A percentile compares a stretch with the other conserved stretches of the same genome.
Evolutionary conservation across 1,140 invertebrate genomes (phyloP).

Genomic region (Brachionus asplanchnoidis): DNA sequence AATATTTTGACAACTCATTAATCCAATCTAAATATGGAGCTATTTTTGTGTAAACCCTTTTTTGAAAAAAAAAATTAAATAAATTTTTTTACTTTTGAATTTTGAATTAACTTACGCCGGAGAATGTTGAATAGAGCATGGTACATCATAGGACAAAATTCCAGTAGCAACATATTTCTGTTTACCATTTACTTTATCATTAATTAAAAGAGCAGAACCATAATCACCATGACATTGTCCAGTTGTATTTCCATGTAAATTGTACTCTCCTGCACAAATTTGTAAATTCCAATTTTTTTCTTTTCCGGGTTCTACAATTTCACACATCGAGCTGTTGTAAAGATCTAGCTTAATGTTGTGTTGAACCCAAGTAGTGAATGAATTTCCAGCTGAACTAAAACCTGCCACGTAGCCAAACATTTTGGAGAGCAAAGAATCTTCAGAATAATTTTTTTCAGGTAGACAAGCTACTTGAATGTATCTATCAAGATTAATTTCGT

Average conservation of each 20-base stretch:
- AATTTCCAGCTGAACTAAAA: neutral
- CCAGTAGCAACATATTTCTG: slow-evolving; percentile 20
- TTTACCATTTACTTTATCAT: neutral
- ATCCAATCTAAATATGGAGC: neutral
- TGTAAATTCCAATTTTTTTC: slow-evolving; percentile 18
- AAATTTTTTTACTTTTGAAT: neutral
- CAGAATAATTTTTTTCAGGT: neutral
- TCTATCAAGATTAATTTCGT: neutral
- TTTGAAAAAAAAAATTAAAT: neutral
- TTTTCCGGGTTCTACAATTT: neutral
- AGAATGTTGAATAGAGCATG: neutral
- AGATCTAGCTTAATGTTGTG: neutral
- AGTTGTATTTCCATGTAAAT: neutral
- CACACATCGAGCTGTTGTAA: slow-evolving; percentile 25
- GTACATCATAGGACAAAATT: slow-evolving; percentile 7
- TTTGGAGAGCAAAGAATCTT: neutral
- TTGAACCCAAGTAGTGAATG: neutral
- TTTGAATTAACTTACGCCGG: neutral
- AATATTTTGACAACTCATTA: neutral
- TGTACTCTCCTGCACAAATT: slow-evolving; percentile 31
- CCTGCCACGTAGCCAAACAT: neutral
- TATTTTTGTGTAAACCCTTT: neutral
- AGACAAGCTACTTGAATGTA: slow-evolving; percentile 5
- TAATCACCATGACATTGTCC: slow-evolving; percentile 26
- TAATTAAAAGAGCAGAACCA: neutral